A percentile compares a stretch with the other conserved stretches of the same genome.
Evolutionary conservation across 2,113 vertebrate genomes (phyloP).

Genomic region (Petrocephalus zakoni): DNA sequence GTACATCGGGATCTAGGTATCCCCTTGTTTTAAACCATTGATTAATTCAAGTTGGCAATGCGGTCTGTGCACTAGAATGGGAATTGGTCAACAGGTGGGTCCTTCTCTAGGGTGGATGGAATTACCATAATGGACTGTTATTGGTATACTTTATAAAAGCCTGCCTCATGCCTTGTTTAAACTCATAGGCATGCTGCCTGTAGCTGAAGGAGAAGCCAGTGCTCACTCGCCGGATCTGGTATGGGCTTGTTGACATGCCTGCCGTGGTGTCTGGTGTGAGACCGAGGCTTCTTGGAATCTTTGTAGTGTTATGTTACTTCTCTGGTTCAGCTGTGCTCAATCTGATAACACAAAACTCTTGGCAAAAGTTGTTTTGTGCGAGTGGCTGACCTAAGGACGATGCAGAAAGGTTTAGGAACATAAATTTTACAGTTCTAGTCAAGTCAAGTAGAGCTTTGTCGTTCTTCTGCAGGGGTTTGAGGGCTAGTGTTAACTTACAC

Average conservation of each 20-base stretch:
- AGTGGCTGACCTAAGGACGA: neutral
- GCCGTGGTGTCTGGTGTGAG: neutral
- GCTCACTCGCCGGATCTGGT: neutral
- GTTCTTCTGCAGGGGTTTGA: neutral
- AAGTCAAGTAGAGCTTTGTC: too few relatives aligned
- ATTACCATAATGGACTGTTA: neutral
- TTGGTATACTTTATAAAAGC: neutral
- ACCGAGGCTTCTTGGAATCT: neutral
- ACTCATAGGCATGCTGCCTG: neutral
- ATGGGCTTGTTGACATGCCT: neutral
- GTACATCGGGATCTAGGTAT: neutral
- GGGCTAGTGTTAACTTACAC: neutral
- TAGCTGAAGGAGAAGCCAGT: neutral
- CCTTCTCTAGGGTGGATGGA: neutral
- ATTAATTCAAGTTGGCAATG: neutral
- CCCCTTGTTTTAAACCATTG: neutral
- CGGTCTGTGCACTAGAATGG: neutral
- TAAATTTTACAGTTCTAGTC: neutral
- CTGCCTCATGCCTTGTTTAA: neutral
- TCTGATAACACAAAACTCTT: neutral
- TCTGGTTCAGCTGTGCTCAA: neutral
- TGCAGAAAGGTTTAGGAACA: neutral
- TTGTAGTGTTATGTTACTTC: neutral
- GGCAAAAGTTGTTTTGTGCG: neutral
- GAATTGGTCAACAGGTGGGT: neutral